Percentiles rank a stretch among this genome's conserved stretches.
Conservation (phyloP, 2,113 vertebrate species). For the Microtus richardsoni region DNA sequence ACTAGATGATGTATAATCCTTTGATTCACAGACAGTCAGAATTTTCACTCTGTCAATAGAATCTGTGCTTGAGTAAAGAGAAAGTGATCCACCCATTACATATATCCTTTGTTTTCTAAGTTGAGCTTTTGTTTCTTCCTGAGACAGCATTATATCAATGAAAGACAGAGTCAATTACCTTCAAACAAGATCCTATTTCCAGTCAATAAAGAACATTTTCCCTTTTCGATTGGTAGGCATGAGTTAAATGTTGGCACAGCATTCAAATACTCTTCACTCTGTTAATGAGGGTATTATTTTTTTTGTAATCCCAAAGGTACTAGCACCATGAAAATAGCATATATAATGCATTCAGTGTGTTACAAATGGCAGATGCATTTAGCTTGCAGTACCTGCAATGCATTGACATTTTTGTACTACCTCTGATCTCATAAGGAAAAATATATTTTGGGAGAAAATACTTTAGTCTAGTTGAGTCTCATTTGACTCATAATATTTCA, state of each 20-base stretch:
- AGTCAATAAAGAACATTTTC: slow-evolving; percentile 73
- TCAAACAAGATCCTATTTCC: slow-evolving; percentile 60
- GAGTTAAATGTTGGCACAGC: slow-evolving; percentile 65
- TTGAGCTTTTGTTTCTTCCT: slow-evolving; percentile 56
- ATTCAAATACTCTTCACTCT: slow-evolving; percentile 65
- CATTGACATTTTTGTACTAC: not conserved
- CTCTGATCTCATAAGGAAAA: slow-evolving; percentile 2
- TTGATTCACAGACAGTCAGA: slow-evolving; percentile 40
- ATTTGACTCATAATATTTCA: not conserved
- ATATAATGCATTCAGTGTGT: not conserved
- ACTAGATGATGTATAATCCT: slow-evolving; percentile 58
- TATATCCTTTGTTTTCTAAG: slow-evolving; percentile 69
- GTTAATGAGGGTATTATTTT: slow-evolving; percentile 54
- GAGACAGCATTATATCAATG: slow-evolving; percentile 64
- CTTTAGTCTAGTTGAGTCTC: not conserved
- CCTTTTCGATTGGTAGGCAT: slow-evolving; percentile 54
- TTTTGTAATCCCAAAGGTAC: slow-evolving; percentile 44
- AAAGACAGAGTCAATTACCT: slow-evolving; percentile 64
- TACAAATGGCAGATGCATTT: slow-evolving; percentile 65
- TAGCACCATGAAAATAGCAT: slow-evolving; percentile 40
- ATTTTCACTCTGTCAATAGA: slow-evolving; percentile 47
- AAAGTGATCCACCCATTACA: slow-evolving; percentile 51
- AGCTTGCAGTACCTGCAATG: slow-evolving; percentile 45
- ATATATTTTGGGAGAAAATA: not conserved
- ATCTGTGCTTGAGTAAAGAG: slow-evolving; percentile 46